These are phyloP conservation scores for Eupristina koningsbergeri DNA, from an alignment of 1,140 invertebrate species.

Conservation along the genomic window DNA sequence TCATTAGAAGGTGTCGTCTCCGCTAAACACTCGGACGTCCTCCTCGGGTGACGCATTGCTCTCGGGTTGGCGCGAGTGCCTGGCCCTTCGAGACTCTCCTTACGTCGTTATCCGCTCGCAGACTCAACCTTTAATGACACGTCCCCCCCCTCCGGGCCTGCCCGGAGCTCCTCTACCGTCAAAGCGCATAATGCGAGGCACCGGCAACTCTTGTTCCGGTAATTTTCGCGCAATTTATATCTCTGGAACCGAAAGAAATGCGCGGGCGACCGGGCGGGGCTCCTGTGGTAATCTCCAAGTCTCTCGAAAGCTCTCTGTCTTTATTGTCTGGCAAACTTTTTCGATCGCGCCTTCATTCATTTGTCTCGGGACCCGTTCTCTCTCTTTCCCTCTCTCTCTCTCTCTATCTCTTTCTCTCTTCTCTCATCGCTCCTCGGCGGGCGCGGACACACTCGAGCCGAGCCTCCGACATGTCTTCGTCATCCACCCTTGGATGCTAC, in stretches of 20 bases:
- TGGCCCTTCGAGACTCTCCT: too few species aligned
- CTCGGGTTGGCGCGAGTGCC: constrained; percentile 58
- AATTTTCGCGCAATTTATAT: constrained; percentile 58
- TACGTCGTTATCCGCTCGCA: neutral
- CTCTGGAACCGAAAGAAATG: constrained; percentile 45
- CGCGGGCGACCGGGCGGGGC: constrained; percentile 51
- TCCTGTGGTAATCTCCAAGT: constrained; percentile 54
- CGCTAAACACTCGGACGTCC: constrained; percentile 59
- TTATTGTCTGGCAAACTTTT: constrained; percentile 60
- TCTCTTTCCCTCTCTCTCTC: neutral
- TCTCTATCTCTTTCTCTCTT: neutral
- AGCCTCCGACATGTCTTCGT: neutral
- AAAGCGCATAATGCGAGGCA: constrained; percentile 46
- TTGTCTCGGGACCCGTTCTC: constrained; percentile 51
- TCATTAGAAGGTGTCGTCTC: constrained; percentile 59
- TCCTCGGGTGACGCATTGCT: neutral
- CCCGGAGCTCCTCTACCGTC: too few species aligned
- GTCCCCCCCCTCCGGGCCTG: too few species aligned
- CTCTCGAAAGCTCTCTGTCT: constrained; percentile 52
- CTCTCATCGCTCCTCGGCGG: neutral
- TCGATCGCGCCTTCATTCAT: constrained; percentile 60
- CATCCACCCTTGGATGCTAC: neutral
- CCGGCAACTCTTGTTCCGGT: constrained; percentile 55
- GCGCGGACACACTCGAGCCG: neutral
- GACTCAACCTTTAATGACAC: too few species aligned